These are phyloP conservation scores for Copsychus sechellarum DNA, from an alignment of 2,113 vertebrate species.

Conservation along the genomic window DNA sequence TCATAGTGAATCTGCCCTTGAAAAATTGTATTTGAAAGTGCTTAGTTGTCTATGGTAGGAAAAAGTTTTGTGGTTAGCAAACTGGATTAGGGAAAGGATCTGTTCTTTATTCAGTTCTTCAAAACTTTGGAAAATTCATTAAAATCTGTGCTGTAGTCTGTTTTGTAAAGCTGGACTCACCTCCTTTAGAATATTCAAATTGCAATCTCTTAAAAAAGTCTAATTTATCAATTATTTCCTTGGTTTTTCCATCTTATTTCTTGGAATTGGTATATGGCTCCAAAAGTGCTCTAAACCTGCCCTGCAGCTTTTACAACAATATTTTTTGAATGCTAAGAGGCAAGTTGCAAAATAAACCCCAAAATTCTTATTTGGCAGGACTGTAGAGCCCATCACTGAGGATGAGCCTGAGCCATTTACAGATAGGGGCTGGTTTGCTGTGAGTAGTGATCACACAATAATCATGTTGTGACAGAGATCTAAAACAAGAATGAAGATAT, in stretches of 20 bases:
- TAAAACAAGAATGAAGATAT: slow-evolving; percentile 42
- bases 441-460: neutral
- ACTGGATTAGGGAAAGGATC: neutral
- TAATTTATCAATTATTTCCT: neutral
- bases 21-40: neutral
- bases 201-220: neutral
- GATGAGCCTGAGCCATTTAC: neutral
- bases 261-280: neutral
- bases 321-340: neutral
- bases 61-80: neutral
- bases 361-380: neutral
- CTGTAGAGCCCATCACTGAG: neutral
- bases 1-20: neutral
- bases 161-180: neutral
- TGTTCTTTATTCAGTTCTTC: neutral
- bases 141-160: neutral
- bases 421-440: neutral
- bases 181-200: neutral
- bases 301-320: neutral
- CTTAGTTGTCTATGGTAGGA: neutral
- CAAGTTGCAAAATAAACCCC: neutral
- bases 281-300: neutral
- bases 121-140: neutral
- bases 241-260: neutral
- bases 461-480: slow-evolving; percentile 6